Base-by-base conservation (phyloP, 2,797 vertebrate genomes). In the Pagetopsis macropterus region DNA sequence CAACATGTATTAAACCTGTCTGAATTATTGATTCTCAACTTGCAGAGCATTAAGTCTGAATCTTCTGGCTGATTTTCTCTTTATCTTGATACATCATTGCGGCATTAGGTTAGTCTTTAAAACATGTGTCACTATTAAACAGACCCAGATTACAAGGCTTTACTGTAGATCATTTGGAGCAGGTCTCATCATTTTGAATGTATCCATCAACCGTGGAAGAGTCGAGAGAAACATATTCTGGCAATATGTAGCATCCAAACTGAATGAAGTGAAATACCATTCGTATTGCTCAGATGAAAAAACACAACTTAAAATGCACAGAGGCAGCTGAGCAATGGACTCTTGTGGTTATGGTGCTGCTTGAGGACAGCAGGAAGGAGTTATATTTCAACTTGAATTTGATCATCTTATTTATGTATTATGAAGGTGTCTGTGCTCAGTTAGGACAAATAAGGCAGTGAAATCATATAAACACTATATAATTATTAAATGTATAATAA, bases 1-100 rank as follows among this genome's bases (percentile, higher is more conserved):
- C 43, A 65, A 79, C 78, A 71, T 78, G 84, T 75, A 88, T 88
- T 76, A 89, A 89, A 81, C 60, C 58, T 58, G 41, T 40, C 31
- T 89, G 65, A 91, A 89, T 87, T 76, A 87, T 85, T 87, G 65
- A 89, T 87, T 60, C 49, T 65, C 8, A 62, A 76, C 37, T 75
- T 61, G 55, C 48, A 64, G 61, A 56, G 51, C 63, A 66, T 51
- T 23, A 54, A 80, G 82, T 69, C 50, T 51, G 71, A 57, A 77
- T 65, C 52, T 69, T 81, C 46, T n/a, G 21, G 50, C 54, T 46
- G 51, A 43, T 21, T 50, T 76, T 46, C 31, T 3, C 19, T 37
- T 37, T 27, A 45, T n/a, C 12, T 43, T 85, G 57, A 80, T 44
- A 63, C 46, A 14, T 50, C 23, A 44, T 66, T 52, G 56, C 21